These are phyloP conservation scores for Epistrophe eligans DNA, from an alignment of 2,888 invertebrate genomes.

Conservation along the genomic window DNA sequence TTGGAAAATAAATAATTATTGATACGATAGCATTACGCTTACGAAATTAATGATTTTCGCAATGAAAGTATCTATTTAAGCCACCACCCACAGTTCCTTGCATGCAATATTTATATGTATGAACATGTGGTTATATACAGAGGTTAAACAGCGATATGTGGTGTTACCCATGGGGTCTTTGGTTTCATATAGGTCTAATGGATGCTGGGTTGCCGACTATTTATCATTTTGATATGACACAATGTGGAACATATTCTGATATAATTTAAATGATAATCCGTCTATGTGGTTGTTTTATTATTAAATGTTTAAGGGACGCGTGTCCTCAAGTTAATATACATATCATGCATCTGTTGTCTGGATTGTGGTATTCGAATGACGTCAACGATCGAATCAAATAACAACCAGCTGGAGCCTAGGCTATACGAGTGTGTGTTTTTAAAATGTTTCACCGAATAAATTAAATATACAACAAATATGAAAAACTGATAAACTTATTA, in stretches of 20 bases:
- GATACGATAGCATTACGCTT: too few species aligned
- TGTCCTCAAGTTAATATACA: conserved; percentile 60
- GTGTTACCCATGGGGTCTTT: neutral
- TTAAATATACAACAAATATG: too few species aligned
- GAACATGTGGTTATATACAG: neutral
- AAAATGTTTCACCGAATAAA: neutral
- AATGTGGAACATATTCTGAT: conserved; percentile 63
- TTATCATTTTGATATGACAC: conserved; percentile 71
- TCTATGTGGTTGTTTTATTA: conserved; percentile 72
- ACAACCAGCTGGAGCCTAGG: neutral
- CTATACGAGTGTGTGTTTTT: too few species aligned
- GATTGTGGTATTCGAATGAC: conserved; percentile 7
- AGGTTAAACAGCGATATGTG: conserved; percentile 1
- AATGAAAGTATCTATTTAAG: too few species aligned
- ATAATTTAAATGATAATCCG: conserved; percentile 69
- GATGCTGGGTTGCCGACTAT: conserved; percentile 58
- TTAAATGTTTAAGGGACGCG: conserved; percentile 65
- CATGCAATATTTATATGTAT: too few species aligned
- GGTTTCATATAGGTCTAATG: neutral
- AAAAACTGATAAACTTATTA: too few species aligned
- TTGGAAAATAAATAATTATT: too few species aligned
- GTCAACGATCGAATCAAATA: neutral
- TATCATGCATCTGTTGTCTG: conserved; percentile 42
- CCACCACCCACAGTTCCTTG: too few species aligned
- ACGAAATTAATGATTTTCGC: too few species aligned